Evolutionary conservation across 1,140 invertebrate species (phyloP).

Genomic region (Stegodyphus mimosarum): DNA sequence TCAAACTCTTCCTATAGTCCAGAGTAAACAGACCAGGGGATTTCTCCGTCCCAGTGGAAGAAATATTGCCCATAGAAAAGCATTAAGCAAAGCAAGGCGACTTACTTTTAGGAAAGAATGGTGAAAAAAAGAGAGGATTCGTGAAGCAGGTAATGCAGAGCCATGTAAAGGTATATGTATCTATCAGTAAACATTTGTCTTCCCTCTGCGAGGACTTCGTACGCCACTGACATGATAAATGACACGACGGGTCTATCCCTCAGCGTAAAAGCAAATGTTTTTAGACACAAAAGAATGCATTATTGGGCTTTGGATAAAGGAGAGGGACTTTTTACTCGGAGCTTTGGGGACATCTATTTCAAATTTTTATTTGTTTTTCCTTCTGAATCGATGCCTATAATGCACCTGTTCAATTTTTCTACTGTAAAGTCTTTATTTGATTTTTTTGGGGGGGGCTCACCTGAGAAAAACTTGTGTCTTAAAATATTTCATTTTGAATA

Average conservation of each 20-base stretch:
- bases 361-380: too few species aligned
- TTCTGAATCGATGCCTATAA: too few species aligned
- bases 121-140: not conserved
- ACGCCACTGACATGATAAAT: slow-evolving; percentile 33
- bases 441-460: too few species aligned
- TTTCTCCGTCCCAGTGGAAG: slow-evolving; percentile 5
- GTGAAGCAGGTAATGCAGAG: slow-evolving; percentile 23
- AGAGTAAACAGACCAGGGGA: not conserved
- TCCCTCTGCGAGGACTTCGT: not conserved
- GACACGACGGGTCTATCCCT: slow-evolving; percentile 1
- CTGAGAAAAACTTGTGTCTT: too few species aligned
- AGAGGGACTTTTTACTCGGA: too few species aligned
- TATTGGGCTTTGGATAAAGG: slow-evolving; percentile 2
- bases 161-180: slow-evolving; percentile 17
- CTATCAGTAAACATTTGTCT: slow-evolving; percentile 50
- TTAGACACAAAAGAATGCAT: slow-evolving; percentile 43
- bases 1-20: too few species aligned
- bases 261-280: slow-evolving; percentile 49
- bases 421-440: too few species aligned
- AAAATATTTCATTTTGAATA: too few species aligned
- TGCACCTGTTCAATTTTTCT: too few species aligned
- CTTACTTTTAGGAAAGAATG: not conserved
- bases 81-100: slow-evolving; percentile 12
- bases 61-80: not conserved
- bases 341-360: too few species aligned